Evolutionary conservation across 2,113 vertebrate species (phyloP), one percentile per base, ranked within the genome.

Genomic region (Synodontis membranacea): DNA sequence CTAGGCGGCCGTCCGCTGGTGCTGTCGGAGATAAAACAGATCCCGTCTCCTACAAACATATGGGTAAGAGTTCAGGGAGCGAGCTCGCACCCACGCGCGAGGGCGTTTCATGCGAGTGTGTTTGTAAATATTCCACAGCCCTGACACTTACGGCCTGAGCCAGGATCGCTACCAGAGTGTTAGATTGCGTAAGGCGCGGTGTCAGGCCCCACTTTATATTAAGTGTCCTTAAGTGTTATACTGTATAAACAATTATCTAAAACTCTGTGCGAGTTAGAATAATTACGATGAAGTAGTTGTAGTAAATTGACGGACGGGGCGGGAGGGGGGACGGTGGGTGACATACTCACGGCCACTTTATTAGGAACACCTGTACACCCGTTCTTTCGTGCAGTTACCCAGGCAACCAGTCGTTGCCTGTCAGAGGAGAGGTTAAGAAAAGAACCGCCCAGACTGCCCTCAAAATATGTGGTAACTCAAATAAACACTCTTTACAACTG

Each of bases 51-150:
- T 60, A 64, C 78, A 70, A 84, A 37, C 70, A 64, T 28, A 17
- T 34, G 64, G 74, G 74, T 44, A 54, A 44, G 82, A 79, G 86
- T 83, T 76, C 80, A 78, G 2, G 44, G 60, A 9, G 50, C 15
- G 80, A 62, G n/a, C 12, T 1, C 14, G 10, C n/a, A 48, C 28
- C 42, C 12, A 11, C n/a, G 68, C 14, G 19, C 17, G 52, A 62
- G 15, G 14, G 34, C 37, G 15, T 82, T 78, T 79, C 60, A 80
- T 68, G n/a, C 34, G 44, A 85, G 31, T 19, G 80, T 46, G 68
- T 83, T 87, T 83, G 86, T 86, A 86, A 86, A 86, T 82, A 62
- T 48, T 76, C 62, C 34, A 64, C 37, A 19, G 34, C 23, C 48
- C 64, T 86, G 62, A 46, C 62, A 56, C 78, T 86, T 68, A 39